Evolutionary conservation across 2,113 vertebrate genomes (phyloP).

Genomic region (human (Homo sapiens)): GRCh38 chr5:128021501-128022000

Average conservation of each 20-base stretch:
- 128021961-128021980: conserved; percentile 10
- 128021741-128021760: neutral
- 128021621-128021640: neutral
- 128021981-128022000: neutral
- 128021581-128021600: neutral
- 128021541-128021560: neutral
- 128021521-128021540: neutral
- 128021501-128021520: conserved; percentile 8
- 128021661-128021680: neutral
- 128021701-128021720: neutral
- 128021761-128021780: neutral
- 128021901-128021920: neutral
- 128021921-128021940: neutral
- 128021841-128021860: neutral
- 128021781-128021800: neutral
- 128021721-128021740: neutral
- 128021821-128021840: neutral
- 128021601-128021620: neutral
- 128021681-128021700: neutral
- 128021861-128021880: neutral
- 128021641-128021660: neutral
- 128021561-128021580: neutral
- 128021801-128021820: neutral
- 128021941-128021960: neutral
- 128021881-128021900: neutral